phyloP scores from a whole-genome alignment of 2,888 invertebrate species.

The Ophonus ardosiacus region DNA sequence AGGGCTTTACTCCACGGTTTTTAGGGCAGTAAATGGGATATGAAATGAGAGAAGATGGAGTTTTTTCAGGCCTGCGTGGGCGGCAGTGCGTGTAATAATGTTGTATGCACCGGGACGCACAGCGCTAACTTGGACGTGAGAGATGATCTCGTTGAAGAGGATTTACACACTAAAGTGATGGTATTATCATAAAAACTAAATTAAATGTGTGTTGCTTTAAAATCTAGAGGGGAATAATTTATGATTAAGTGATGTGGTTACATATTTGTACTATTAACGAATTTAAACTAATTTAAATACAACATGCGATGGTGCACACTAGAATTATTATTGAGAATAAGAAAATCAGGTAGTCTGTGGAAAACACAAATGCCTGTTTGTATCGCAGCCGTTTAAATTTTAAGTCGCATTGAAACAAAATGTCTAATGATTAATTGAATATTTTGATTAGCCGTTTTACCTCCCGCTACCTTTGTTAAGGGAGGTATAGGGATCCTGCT shows the following conservation, averaged over 20 bases:
- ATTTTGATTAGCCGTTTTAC: too few relatives aligned
- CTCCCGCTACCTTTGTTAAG: too few relatives aligned
- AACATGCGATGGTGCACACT: too few relatives aligned
- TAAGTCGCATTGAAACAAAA: too few relatives aligned
- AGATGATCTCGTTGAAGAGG: conserved; percentile 46
- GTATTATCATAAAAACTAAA: not conserved
- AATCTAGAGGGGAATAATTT: not conserved
- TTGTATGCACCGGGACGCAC: conserved; percentile 33
- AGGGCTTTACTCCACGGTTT: conserved; percentile 70
- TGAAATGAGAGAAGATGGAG: conserved; percentile 69
- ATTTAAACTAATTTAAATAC: too few relatives aligned
- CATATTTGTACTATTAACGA: too few relatives aligned
- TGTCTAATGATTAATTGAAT: too few relatives aligned
- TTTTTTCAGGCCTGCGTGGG: conserved; percentile 48
- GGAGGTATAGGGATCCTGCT: too few relatives aligned
- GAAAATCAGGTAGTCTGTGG: too few relatives aligned
- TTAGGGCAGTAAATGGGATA: conserved; percentile 71
- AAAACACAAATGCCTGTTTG: too few relatives aligned
- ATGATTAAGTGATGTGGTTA: not conserved
- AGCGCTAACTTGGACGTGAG: conserved; percentile 9
- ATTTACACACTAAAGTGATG: not conserved
- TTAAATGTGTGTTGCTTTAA: not conserved
- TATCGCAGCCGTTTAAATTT: too few relatives aligned
- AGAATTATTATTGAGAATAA: too few relatives aligned
- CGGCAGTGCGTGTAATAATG: conserved; percentile 61